A percentile compares a stretch with the other conserved stretches of the same genome.
Conservation (phyloP, 1,140 invertebrate species). For the Bombus waltoni region DNA sequence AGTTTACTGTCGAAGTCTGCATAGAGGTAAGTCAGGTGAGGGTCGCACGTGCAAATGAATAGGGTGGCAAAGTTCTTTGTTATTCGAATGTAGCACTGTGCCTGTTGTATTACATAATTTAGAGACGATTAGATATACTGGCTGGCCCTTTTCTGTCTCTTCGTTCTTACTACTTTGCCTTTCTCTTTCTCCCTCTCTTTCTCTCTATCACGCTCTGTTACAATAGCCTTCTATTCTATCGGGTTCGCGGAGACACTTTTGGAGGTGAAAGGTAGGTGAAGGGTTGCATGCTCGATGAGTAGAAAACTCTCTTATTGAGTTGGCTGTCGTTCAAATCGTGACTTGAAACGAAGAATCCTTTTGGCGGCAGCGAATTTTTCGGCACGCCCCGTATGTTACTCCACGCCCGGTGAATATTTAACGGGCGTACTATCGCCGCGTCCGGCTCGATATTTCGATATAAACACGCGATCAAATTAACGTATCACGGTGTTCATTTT, state of each 20-base stretch:
- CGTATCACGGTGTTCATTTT: not conserved
- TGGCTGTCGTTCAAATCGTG: slow-evolving; percentile 46
- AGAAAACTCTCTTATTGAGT: slow-evolving; percentile 42
- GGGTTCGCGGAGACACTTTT: slow-evolving; percentile 28
- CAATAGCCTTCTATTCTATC: slow-evolving; percentile 30
- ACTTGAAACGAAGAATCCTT: slow-evolving; percentile 49
- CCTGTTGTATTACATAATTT: slow-evolving; percentile 57
- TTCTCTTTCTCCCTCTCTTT: not conserved
- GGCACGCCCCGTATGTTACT: not conserved
- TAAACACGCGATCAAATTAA: not conserved
- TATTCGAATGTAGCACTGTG: slow-evolving; percentile 28
- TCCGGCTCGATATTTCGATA: not conserved
- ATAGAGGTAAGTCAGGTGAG: slow-evolving; percentile 53
- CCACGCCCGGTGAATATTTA: slow-evolving; percentile 25
- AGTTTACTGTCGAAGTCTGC: slow-evolving; percentile 60
- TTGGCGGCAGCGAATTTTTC: slow-evolving; percentile 28
- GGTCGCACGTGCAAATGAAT: slow-evolving; percentile 47
- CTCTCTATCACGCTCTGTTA: not conserved
- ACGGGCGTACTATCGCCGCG: not conserved
- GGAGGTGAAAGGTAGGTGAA: slow-evolving; percentile 60
- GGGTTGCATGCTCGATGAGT: slow-evolving; percentile 54
- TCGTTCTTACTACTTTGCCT: not conserved
- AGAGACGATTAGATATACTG: slow-evolving; percentile 53
- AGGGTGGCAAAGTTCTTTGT: slow-evolving; percentile 47
- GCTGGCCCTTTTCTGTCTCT: not conserved